These are phyloP conservation scores for Pemphredon lugubris DNA, from an alignment of 2,888 invertebrate species.

Conservation along the genomic window DNA sequence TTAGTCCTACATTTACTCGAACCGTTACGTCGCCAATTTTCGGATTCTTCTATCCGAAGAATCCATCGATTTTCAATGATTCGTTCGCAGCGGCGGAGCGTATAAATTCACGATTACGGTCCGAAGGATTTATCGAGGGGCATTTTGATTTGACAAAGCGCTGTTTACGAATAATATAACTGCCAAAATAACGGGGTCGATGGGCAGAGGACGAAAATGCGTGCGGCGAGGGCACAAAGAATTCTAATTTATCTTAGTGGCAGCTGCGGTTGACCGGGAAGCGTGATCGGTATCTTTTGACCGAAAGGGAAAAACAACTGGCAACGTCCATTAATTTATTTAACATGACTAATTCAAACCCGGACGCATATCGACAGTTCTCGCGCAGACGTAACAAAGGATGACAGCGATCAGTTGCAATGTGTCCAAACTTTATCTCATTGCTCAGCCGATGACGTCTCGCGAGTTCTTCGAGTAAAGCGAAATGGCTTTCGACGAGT, in stretches of 20 bases:
- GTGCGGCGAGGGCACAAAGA: no score
- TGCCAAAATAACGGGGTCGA: no score
- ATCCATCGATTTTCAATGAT: background rate
- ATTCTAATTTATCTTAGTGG: no score
- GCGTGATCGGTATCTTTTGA: background rate
- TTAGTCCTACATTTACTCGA: background rate
- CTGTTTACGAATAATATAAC: no score
- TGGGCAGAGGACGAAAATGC: no score
- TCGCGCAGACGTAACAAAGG: slow-evolving; percentile 1
- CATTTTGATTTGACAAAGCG: no score
- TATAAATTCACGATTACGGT: background rate
- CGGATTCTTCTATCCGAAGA: background rate
- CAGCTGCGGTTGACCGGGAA: no score
- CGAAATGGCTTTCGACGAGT: background rate
- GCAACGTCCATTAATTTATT: background rate
- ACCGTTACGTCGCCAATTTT: background rate
- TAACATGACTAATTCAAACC: background rate
- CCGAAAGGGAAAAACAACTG: background rate
- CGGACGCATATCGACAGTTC: slow-evolving; percentile 11
- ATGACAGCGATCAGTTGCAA: slow-evolving; percentile 18
- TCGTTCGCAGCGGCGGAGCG: background rate
- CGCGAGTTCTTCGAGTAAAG: background rate
- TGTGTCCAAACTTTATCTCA: slow-evolving; percentile 22
- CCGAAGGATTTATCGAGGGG: no score
- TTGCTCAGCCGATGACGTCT: slow-evolving; percentile 3